phyloP scores from a whole-genome alignment of 1,140 invertebrate genomes.

The Cecropterus lyciades region DNA sequence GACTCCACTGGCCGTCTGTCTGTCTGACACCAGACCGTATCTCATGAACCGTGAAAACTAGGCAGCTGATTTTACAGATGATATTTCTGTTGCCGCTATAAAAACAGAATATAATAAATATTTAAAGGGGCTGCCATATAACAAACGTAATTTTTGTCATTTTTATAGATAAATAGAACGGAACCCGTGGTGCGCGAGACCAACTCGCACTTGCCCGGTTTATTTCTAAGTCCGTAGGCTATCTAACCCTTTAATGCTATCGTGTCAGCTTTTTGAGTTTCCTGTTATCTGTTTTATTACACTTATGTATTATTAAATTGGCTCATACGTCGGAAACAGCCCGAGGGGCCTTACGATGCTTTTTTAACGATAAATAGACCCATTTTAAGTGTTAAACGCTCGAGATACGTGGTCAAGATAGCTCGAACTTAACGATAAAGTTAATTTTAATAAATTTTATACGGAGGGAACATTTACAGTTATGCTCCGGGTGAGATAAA shows the following conservation, averaged over 20 bases:
- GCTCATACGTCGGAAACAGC: slow-evolving; percentile 46
- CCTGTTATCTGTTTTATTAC: slow-evolving; percentile 58
- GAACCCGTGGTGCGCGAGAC: too few relatives aligned
- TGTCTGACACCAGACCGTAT: too few relatives aligned
- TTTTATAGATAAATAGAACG: too few relatives aligned
- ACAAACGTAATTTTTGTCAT: too few relatives aligned
- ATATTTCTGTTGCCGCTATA: too few relatives aligned
- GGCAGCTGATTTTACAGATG: too few relatives aligned
- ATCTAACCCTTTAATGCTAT: slow-evolving; percentile 57
- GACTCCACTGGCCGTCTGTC: too few relatives aligned
- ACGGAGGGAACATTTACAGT: slow-evolving; percentile 8
- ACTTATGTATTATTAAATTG: slow-evolving; percentile 41
- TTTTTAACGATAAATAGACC: slow-evolving; percentile 37
- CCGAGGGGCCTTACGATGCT: slow-evolving; percentile 39
- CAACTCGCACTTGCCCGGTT: too few relatives aligned
- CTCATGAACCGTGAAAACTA: too few relatives aligned
- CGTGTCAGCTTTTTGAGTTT: slow-evolving; percentile 48
- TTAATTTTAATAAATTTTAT: slow-evolving; percentile 5
- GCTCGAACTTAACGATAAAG: slow-evolving; percentile 2
- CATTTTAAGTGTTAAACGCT: slow-evolving; percentile 45
- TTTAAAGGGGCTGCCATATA: too few relatives aligned
- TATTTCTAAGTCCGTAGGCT: slow-evolving; percentile 52
- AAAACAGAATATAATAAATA: too few relatives aligned
- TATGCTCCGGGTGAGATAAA: not conserved
- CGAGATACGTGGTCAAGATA: slow-evolving; percentile 36